Evolutionary conservation across 2,113 vertebrate genomes (phyloP).

Genomic region (Peromyscus maniculatus): DNA sequence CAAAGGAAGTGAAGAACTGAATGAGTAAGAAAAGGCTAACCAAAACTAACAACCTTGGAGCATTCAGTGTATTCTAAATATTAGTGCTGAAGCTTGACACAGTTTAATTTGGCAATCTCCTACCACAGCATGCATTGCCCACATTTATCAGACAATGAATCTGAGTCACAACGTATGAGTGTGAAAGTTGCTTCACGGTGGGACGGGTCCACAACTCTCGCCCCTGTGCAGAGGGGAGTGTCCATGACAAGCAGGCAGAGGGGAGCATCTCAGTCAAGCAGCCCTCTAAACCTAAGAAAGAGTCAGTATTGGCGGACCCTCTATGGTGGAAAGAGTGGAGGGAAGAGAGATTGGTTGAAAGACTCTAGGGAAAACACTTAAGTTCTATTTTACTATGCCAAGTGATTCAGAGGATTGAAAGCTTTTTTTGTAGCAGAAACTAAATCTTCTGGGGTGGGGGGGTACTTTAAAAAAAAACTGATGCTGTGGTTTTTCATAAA

Average conservation of each 20-base stretch:
- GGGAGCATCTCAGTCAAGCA: not conserved
- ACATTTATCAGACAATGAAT: not conserved
- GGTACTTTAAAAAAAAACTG: not conserved
- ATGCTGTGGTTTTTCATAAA: not conserved
- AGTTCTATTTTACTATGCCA: not conserved
- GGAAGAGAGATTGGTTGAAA: not conserved
- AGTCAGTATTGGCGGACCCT: not conserved
- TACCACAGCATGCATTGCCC: not conserved
- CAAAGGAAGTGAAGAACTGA: not conserved
- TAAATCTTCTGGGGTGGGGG: not conserved
- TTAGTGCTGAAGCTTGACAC: conserved; percentile 2
- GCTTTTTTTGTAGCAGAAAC: not conserved
- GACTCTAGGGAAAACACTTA: not conserved
- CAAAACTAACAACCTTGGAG: not conserved
- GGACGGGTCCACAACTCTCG: not conserved
- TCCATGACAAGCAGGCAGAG: not conserved
- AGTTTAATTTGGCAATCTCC: conserved; percentile 9
- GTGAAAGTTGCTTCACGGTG: not conserved
- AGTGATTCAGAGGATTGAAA: not conserved
- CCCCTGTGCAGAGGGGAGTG: not conserved
- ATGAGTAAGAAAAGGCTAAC: not conserved
- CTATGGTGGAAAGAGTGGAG: not conserved
- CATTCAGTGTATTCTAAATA: not conserved
- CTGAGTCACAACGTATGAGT: not conserved
- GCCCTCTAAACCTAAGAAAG: not conserved